Percentiles rank a stretch among this genome's conserved stretches.
phyloP scores from a whole-genome alignment of 2,888 invertebrate species.

The Eilema sororculum region DNA sequence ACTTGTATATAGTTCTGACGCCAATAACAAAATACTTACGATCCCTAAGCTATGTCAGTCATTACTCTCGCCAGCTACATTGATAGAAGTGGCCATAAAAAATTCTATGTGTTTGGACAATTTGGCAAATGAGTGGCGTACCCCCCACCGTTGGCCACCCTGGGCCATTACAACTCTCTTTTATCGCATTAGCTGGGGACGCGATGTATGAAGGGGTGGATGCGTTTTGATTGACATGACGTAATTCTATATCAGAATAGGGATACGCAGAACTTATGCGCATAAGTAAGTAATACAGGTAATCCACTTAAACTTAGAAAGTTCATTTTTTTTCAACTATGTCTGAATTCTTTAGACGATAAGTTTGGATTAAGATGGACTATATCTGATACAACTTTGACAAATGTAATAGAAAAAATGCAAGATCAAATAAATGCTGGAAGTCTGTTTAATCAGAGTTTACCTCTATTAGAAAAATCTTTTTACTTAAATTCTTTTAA shows the following conservation, averaged over 20 bases:
- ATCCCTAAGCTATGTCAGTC: conserved; percentile 34
- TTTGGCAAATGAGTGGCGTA: conserved; percentile 71
- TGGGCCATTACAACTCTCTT: conserved; percentile 65
- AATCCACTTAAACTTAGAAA: too few species aligned
- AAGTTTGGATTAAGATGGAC: too few species aligned
- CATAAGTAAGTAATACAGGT: too few species aligned
- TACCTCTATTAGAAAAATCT: too few species aligned
- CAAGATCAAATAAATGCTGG: too few species aligned
- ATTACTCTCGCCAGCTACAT: conserved; percentile 37
- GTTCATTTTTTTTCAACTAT: too few species aligned
- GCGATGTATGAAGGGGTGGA: conserved; percentile 50
- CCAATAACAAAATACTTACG: conserved; percentile 32
- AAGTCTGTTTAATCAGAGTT: too few species aligned
- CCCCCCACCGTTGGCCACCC: conserved; percentile 44
- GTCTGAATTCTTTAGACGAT: too few species aligned
- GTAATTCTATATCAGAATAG: not conserved
- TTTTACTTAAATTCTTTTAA: too few species aligned
- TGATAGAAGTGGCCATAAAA: conserved; percentile 52
- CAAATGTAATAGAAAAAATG: too few species aligned
- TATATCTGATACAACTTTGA: too few species aligned
- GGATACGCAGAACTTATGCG: too few species aligned
- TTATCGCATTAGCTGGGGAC: conserved; percentile 69
- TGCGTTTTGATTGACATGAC: conserved; percentile 16
- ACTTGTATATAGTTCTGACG: conserved; percentile 25
- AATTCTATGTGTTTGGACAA: conserved; percentile 62